phyloP scores from a whole-genome alignment of 1,140 invertebrate genomes.

The Drosophila auraria region DNA sequence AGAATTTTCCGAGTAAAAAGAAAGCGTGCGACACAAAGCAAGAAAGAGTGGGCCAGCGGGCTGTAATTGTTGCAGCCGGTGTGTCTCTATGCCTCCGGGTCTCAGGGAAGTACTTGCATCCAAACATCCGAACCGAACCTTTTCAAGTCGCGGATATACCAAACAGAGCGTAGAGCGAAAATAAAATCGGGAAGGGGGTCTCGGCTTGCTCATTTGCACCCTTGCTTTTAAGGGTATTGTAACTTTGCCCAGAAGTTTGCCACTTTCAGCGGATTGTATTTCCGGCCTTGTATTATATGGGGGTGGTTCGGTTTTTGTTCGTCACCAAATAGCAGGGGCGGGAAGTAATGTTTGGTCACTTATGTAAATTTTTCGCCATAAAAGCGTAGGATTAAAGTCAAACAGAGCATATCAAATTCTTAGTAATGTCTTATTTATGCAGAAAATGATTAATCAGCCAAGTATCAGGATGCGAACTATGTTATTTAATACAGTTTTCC shows the following conservation, averaged over 20 bases:
- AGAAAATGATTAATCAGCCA: neutral
- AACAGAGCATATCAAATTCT: slow-evolving; percentile 3
- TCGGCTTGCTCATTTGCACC: slow-evolving; percentile 40
- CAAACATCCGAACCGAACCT: slow-evolving; percentile 19
- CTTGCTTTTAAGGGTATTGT: slow-evolving; percentile 21
- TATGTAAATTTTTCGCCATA: slow-evolving; percentile 29
- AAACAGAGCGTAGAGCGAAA: slow-evolving; percentile 35
- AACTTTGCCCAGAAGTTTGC: slow-evolving; percentile 23
- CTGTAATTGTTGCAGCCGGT: slow-evolving; percentile 31
- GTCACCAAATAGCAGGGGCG: slow-evolving; percentile 19
- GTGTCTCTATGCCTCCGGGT: slow-evolving; percentile 21
- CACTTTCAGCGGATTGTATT: slow-evolving; percentile 19
- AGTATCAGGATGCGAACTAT: too few species aligned
- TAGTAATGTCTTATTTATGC: slow-evolving; percentile 6
- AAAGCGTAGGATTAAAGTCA: slow-evolving; percentile 17
- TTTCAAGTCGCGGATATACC: slow-evolving; percentile 14
- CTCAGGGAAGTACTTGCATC: slow-evolving; percentile 38
- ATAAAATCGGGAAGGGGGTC: slow-evolving; percentile 15
- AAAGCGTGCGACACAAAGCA: slow-evolving; percentile 67
- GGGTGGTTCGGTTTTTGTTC: slow-evolving; percentile 7
- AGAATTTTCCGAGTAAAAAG: slow-evolving; percentile 66
- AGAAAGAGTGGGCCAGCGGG: slow-evolving; percentile 7
- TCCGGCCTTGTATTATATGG: slow-evolving; percentile 12
- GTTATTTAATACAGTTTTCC: too few species aligned
- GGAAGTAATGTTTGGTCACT: slow-evolving; percentile 19